Conservation (phyloP, 2,113 vertebrate species). For the Gavia stellata region DNA sequence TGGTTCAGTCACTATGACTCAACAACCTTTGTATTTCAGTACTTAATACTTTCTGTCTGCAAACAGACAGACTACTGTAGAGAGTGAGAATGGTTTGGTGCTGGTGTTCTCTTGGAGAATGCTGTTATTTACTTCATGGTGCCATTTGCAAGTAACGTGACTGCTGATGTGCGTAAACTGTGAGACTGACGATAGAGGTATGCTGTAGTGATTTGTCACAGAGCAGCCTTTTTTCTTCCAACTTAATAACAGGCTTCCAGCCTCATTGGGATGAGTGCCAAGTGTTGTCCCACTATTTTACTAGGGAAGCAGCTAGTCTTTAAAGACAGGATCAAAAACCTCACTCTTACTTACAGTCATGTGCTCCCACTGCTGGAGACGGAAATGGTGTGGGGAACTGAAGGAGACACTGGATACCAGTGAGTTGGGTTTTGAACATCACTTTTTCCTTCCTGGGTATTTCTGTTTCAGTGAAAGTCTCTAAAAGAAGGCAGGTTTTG, state of each 20-base stretch:
- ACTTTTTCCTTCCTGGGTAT: neutral
- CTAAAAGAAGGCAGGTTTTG: neutral
- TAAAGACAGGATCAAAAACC: neutral
- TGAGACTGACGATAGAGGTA: neutral
- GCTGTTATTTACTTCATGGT: neutral
- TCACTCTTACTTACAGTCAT: neutral
- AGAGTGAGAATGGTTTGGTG: neutral
- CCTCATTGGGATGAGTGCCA: neutral
- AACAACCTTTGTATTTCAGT: neutral
- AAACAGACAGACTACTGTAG: neutral
- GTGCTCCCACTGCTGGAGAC: neutral
- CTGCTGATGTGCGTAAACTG: neutral
- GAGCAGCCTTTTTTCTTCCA: neutral
- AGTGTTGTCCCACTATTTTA: neutral
- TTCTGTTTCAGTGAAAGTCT: neutral
- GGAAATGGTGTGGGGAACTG: neutral
- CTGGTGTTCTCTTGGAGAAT: neutral
- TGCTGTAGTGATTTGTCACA: neutral
- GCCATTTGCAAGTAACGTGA: neutral
- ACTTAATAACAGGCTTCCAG: neutral
- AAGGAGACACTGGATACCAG: rapidly evolving
- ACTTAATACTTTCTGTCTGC: neutral
- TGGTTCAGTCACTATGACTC: neutral
- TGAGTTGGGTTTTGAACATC: neutral
- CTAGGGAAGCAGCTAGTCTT: neutral